Conservation (phyloP, 2,888 invertebrate species). For the Scotopteryx bipunctaria region DNA sequence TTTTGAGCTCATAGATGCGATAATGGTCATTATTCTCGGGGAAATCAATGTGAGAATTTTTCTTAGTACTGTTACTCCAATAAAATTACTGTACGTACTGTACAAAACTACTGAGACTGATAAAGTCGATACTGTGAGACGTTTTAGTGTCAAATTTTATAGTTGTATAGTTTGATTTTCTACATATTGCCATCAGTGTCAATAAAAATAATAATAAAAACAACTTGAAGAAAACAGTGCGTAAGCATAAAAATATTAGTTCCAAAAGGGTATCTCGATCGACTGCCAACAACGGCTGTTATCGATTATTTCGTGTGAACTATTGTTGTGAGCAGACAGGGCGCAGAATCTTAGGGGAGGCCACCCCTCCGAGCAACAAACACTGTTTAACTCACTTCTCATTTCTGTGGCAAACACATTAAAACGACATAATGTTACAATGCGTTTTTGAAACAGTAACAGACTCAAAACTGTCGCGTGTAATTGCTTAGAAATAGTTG, state of each 20-base stretch:
- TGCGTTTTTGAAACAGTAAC: conserved; percentile 20
- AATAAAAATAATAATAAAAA: too few relatives aligned
- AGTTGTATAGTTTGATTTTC: too few relatives aligned
- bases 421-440: conserved; percentile 15
- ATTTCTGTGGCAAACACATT: conserved; percentile 25
- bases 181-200: too few relatives aligned
- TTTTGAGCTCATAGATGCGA: background rate
- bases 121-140: too few relatives aligned
- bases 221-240: conserved; percentile 40
- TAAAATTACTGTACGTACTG: too few relatives aligned
- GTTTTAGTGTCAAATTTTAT: too few relatives aligned
- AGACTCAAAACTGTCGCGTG: conserved; percentile 17
- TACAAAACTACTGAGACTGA: too few relatives aligned
- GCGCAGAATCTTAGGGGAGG: conserved; percentile 74
- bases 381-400: conserved; percentile 24
- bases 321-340: conserved; percentile 69
- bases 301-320: conserved; percentile 78
- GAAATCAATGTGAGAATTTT: background rate
- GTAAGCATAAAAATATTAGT: conserved; percentile 41
- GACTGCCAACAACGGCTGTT: conserved; percentile 45
- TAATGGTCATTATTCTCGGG: conserved; percentile 1
- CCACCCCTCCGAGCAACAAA: conserved; percentile 39
- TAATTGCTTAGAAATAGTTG: conserved; percentile 20
- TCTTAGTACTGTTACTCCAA: background rate
- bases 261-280: conserved; percentile 35